phyloP scores from a whole-genome alignment of 2,888 invertebrate species.

The Cryptops parisi region DNA sequence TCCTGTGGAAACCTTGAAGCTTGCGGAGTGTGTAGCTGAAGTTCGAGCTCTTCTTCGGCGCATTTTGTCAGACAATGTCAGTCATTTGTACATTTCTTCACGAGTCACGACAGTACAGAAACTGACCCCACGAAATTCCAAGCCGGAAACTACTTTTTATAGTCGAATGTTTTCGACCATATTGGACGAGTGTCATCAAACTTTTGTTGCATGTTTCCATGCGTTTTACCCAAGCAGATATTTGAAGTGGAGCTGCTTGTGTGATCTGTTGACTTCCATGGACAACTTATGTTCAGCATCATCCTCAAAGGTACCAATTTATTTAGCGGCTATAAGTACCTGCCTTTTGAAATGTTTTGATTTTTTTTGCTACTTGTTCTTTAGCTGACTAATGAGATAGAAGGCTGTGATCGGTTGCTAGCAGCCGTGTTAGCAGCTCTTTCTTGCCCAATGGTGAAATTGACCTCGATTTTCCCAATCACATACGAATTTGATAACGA shows the following conservation, averaged over 20 bases:
- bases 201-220: conserved; percentile 83
- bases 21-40: conserved; percentile 75
- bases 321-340: no score
- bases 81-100: conserved; percentile 16
- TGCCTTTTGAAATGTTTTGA: no score
- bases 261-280: conserved; percentile 47
- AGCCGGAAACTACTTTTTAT: conserved; percentile 16
- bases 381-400: conserved; percentile 6
- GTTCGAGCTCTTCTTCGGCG: conserved; percentile 62
- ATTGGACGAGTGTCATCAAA: conserved; percentile 75
- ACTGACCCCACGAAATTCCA: conserved; percentile 9
- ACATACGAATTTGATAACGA: conserved; percentile 36
- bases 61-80: conserved; percentile 57
- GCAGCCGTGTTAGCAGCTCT: conserved; percentile 73
- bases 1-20: conserved; percentile 50
- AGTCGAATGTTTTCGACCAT: conserved; percentile 39
- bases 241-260: conserved; percentile 82
- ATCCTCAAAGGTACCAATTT: not conserved
- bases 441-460: conserved; percentile 57
- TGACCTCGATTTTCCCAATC: conserved; percentile 59
- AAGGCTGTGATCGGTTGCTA: conserved; percentile 44
- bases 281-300: conserved; percentile 18
- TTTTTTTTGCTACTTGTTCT: not conserved
- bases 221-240: conserved; percentile 90
- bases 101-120: not conserved